Base-by-base conservation (phyloP, 1,140 invertebrate species). In the Drosophila seguyi region DNA sequence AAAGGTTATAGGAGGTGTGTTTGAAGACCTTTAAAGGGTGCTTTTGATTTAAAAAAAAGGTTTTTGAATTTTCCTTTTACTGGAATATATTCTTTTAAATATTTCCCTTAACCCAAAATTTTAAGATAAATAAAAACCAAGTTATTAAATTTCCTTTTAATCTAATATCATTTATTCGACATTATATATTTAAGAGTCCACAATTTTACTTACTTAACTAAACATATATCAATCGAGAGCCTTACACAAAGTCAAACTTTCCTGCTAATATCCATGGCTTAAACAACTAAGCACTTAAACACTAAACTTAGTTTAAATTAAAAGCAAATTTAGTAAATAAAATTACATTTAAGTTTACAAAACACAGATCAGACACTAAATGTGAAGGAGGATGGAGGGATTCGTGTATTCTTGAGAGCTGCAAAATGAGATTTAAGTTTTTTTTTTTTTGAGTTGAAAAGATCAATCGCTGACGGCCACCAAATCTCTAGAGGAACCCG, bases 211-310 rank as follows among this genome's bases (percentile, higher is more conserved):
- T 67, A 74, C 2, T 25, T 57, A 8, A 38, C 25, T 76, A 59
- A 58, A 50, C 47, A 73, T 77, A 25, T 25, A 55, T 55, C 36
- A 78, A 78, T 81, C 60, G 36, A 67, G 65, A 20, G 39, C 39
- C 55, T 58, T 66, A 50, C 16, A 84, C 75, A 90, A 90, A 90
- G 85, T 90, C 75, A 90, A 90, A 90, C 85, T 90, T 88, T 81
- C 57, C 72, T 36, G 41, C 57, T 84, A 77, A 71, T 86, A 87
- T 82, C 79, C 77, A 56, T 59, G 75, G 57, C 77, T 81, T 81
- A 81, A 60, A 25, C n/a, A 11, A 20, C 38, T 18, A 53, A 27
- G 22, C 45, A 57, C 14, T 36, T 62, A 36, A 29, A 14, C 6
- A 13, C 53, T 72, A 63, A 58, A 52, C 53, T 52, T 79, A 65